Evolutionary conservation across 2,888 invertebrate species (phyloP), one percentile per base, ranked within the genome.

Genomic region (Drosophila rellima): DNA sequence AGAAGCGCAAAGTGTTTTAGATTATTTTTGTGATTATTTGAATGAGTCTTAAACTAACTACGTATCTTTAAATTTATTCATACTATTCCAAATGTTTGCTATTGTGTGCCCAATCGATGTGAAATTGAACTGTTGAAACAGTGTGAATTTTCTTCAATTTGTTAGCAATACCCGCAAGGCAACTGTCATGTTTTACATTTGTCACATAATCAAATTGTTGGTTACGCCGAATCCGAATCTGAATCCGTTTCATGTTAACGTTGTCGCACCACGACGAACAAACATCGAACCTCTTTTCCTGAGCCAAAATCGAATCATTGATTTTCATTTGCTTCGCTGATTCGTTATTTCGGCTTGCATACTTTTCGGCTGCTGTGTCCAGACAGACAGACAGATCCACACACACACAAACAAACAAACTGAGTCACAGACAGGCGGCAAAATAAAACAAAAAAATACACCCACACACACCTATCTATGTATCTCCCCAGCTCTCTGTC

Each of bases 301-400:
- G 47, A n/a, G 39, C 51, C 59, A 48, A 68, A 84, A 82, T 77
- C 78, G 78, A 86, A 84, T 78, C 78, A 87, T 85, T 84, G 87
- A 87, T 85, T 85, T 87, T 70, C 74, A 69, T 74, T 75, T 81
- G 67, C 54, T 66, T 79, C 63, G 65, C 57, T 51, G 68, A 62
- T 66, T 68, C 66, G 50, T 39, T 64, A 35, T 64, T 62, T 74
- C 33, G 54, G 35, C 42, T 48, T 40, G 54, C 64, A 57, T 67
- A 60, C 52, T 42, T 67, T 76, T 67, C 40, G 78, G 74, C 76
- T 78, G 78, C 78, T 80, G 78, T 71, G 80, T 65, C 59, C 78
- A 70, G 61, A 62, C 74, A 69, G 45, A 67, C 61, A 68, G 44
- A 47, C 51, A 51, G 31, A 57, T n/a, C 68, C 35, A 47, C 54